Conservation (phyloP, 2,113 vertebrate genomes). For the Anoura caudifer region DNA sequence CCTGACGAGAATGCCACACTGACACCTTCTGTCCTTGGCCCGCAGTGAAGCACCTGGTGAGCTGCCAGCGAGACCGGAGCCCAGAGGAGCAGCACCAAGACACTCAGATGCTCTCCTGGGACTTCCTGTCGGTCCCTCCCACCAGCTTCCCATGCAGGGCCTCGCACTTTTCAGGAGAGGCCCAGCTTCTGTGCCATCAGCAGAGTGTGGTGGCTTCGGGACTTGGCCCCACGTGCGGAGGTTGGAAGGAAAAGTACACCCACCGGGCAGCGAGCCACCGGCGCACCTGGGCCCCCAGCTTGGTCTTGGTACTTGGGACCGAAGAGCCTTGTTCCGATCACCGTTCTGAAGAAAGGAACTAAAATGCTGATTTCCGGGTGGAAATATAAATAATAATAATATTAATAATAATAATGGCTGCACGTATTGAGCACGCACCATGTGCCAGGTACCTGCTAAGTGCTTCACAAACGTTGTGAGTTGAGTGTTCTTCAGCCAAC, state of each 20-base stretch:
- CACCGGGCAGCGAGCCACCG: background rate
- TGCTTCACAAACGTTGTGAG: background rate
- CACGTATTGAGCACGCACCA: background rate
- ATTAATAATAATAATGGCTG: constrained; percentile 52
- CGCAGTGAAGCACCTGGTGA: constrained; percentile 69
- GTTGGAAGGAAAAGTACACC: background rate
- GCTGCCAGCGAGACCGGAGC: constrained; percentile 39
- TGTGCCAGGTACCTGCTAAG: background rate
- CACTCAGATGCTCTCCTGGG: constrained; percentile 18
- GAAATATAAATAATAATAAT: constrained; percentile 44
- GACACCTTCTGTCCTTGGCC: constrained; percentile 65
- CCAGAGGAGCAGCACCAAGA: constrained; percentile 28
- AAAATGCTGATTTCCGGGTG: background rate
- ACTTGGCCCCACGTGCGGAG: background rate
- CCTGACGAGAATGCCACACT: background rate
- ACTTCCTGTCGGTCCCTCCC: constrained; percentile 56
- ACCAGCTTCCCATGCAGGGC: background rate
- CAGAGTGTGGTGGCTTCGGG: constrained; percentile 28
- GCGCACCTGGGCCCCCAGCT: background rate
- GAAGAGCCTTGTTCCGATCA: background rate
- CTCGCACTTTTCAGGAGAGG: constrained; percentile 27
- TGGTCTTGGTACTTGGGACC: background rate
- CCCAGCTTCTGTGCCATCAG: background rate
- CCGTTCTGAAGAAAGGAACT: constrained; percentile 33
- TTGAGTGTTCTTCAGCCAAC: background rate